These are phyloP conservation scores for Phengaris arion DNA, from an alignment of 2,888 invertebrate species.

Conservation along the genomic window DNA sequence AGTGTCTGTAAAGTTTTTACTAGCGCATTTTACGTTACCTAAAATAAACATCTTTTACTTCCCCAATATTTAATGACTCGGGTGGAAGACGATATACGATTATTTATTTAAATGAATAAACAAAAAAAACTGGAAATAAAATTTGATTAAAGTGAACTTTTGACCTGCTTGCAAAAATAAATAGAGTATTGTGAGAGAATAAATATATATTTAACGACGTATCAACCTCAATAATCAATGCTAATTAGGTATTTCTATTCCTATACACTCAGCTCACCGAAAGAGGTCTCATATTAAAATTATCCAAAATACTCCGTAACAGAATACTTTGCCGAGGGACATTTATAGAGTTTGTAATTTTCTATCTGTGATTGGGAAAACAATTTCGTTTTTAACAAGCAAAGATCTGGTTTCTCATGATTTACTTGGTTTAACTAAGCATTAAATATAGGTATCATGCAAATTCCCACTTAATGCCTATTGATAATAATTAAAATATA, in stretches of 20 bases:
- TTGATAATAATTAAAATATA: neutral
- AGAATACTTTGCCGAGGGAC: slow-evolving; percentile 9
- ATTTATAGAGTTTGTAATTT: slow-evolving; percentile 21
- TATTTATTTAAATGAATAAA: neutral
- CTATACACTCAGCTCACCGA: neutral
- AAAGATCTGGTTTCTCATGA: slow-evolving; percentile 14
- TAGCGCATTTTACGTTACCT: slow-evolving; percentile 11
- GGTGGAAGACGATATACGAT: neutral
- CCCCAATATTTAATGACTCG: neutral
- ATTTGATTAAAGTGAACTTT: neutral
- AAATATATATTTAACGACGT: slow-evolving; percentile 24
- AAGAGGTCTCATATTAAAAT: neutral
- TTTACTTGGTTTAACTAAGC: neutral
- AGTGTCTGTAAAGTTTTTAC: slow-evolving; percentile 18
- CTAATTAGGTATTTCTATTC: slow-evolving; percentile 26
- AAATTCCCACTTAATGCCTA: neutral
- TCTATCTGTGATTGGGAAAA: slow-evolving; percentile 19
- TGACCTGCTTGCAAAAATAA: slow-evolving; percentile 10
- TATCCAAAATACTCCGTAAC: neutral
- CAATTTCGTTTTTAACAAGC: slow-evolving; percentile 24
- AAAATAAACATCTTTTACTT: slow-evolving; percentile 2
- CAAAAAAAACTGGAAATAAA: neutral
- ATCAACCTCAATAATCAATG: slow-evolving; percentile 11
- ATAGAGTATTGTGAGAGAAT: neutral
- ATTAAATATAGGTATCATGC: neutral